Conservation (phyloP, 2,797 vertebrate genomes). For the Notoglanidium macrostoma region DNA sequence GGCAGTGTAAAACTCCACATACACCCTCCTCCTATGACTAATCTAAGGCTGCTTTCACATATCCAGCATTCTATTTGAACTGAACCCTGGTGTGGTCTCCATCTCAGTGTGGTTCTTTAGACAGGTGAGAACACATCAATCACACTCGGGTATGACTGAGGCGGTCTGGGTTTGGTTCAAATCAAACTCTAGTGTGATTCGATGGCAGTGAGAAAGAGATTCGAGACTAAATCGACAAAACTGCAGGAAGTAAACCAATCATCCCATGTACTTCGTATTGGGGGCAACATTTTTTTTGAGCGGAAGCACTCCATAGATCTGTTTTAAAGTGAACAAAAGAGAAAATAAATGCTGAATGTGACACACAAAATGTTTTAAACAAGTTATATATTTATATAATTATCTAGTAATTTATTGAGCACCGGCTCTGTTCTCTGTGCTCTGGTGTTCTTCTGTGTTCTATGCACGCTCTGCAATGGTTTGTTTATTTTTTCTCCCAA, state of each 20-base stretch:
- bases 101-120: conserved; percentile 10
- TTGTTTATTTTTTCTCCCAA: not conserved
- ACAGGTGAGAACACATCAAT: conserved; percentile 18
- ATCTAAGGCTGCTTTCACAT: not conserved
- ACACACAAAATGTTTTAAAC: not conserved
- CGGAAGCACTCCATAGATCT: not conserved
- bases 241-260: not conserved
- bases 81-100: conserved; percentile 15
- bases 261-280: not conserved
- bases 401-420: not conserved
- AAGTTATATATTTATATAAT: not conserved
- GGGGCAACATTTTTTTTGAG: not conserved
- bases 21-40: not conserved
- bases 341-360: not conserved
- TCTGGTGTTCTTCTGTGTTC: too few relatives aligned
- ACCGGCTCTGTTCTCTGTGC: too few relatives aligned
- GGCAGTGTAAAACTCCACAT: not conserved
- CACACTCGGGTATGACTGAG: not conserved
- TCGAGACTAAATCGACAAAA: not conserved
- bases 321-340: not conserved
- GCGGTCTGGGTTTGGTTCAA: conserved; percentile 2
- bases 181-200: not conserved
- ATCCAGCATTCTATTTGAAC: not conserved
- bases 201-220: not conserved
- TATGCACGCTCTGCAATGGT: too few relatives aligned